A percentile compares a stretch with the other conserved stretches of the same genome.
These are phyloP conservation scores for Chorisops tibialis DNA, from an alignment of 2,888 invertebrate genomes.

Conservation along the genomic window DNA sequence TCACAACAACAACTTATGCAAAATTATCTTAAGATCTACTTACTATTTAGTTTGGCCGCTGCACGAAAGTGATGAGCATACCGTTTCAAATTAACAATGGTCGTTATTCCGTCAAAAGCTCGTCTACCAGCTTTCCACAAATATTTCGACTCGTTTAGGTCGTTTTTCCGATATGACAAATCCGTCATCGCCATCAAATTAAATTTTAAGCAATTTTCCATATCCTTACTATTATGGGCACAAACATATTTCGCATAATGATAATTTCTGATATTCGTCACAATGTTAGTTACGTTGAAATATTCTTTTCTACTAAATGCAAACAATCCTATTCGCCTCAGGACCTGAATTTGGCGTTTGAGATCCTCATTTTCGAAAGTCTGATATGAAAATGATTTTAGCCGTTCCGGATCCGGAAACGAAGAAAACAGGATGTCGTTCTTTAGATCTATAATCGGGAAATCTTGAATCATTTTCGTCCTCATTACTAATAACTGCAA, in stretches of 20 bases:
- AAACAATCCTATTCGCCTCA: neutral
- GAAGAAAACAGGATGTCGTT: neutral
- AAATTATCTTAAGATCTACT: too few relatives aligned
- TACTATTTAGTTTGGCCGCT: neutral
- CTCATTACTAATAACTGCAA: neutral
- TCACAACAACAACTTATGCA: too few relatives aligned
- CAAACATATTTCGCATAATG: neutral
- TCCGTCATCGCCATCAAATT: neutral
- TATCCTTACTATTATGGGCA: neutral
- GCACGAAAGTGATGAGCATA: neutral
- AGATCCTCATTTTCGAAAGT: conserved; percentile 9
- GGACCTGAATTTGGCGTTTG: conserved; percentile 12
- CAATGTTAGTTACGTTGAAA: neutral
- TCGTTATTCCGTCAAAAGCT: neutral
- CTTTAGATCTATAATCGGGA: conserved; percentile 3
- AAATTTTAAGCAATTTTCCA: neutral
- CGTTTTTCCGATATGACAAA: conserved; percentile 3
- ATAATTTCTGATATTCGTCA: neutral
- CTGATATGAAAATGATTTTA: neutral
- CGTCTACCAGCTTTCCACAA: conserved; percentile 6
- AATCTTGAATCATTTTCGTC: neutral
- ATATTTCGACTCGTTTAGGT: neutral
- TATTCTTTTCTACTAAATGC: neutral
- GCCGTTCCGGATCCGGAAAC: neutral
- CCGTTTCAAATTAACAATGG: neutral